Conservation (phyloP, 2,113 vertebrate species). For the Piprites chloris region DNA sequence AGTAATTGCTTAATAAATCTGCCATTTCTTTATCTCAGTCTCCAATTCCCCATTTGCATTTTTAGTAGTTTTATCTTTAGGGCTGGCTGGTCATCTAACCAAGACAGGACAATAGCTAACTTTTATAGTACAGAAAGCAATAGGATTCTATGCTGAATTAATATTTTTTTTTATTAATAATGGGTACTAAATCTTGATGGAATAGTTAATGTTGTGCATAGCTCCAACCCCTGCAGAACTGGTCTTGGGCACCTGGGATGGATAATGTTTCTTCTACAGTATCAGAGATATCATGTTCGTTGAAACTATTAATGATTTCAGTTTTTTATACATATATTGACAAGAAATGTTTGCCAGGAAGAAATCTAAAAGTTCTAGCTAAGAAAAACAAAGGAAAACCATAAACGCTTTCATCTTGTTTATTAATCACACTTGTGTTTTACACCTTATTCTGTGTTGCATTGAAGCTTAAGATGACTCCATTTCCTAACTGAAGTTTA, state of each 20-base stretch:
- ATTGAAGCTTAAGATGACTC: not conserved
- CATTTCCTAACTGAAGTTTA: not conserved
- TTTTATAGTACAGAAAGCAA: slow-evolving; percentile 30
- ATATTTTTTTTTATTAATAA: slow-evolving; percentile 22
- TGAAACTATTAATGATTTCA: not conserved
- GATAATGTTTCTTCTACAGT: not conserved
- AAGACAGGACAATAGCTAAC: not conserved
- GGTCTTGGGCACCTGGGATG: not conserved
- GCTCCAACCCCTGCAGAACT: not conserved
- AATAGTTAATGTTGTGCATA: not conserved
- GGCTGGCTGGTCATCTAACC: slow-evolving; percentile 34
- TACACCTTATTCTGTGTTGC: not conserved
- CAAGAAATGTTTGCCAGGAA: not conserved
- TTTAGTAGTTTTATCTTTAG: slow-evolving; percentile 55
- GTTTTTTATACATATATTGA: not conserved
- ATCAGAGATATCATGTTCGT: not conserved
- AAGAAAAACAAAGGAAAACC: not conserved
- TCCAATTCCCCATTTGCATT: slow-evolving; percentile 12
- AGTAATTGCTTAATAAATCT: slow-evolving; percentile 65
- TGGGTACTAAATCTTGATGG: not conserved
- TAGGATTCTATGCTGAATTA: not conserved
- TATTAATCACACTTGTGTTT: not conserved
- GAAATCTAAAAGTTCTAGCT: not conserved
- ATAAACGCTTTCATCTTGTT: not conserved
- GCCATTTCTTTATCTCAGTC: slow-evolving; percentile 23